Evolutionary conservation across 2,797 vertebrate genomes (phyloP).

Genomic region (Amblyraja radiata): DNA sequence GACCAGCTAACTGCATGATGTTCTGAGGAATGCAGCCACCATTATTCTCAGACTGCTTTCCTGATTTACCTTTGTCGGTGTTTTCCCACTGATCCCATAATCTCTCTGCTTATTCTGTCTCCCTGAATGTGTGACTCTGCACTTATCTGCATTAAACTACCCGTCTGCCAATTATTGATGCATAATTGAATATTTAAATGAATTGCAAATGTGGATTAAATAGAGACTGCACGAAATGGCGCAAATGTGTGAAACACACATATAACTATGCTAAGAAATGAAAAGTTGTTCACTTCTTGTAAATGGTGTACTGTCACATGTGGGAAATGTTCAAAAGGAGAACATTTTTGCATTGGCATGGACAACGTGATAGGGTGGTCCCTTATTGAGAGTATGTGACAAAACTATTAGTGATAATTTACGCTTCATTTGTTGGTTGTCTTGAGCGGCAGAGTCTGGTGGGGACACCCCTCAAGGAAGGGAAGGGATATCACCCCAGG

Average conservation of each 20-base stretch:
- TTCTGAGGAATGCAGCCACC: neutral
- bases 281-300: neutral
- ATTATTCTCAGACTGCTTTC: neutral
- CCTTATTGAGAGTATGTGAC: neutral
- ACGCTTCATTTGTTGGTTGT: neutral
- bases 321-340: neutral
- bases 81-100: neutral
- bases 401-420: neutral
- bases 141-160: neutral
- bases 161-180: constrained; percentile 1
- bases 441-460: no score
- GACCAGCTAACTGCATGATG: neutral
- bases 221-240: neutral
- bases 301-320: neutral
- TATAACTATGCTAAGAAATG: neutral
- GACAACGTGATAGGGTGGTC: neutral
- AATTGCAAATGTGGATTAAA: neutral
- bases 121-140: neutral
- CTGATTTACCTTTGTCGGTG: neutral
- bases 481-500: no score
- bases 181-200: constrained; percentile 14
- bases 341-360: neutral
- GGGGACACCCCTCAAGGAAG: no score
- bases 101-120: neutral
- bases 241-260: neutral